A percentile compares a stretch with the other conserved stretches of the same genome.
These are phyloP conservation scores for Odontesthes bonariensis DNA, from an alignment of 2,113 vertebrate species.

Conservation along the genomic window DNA sequence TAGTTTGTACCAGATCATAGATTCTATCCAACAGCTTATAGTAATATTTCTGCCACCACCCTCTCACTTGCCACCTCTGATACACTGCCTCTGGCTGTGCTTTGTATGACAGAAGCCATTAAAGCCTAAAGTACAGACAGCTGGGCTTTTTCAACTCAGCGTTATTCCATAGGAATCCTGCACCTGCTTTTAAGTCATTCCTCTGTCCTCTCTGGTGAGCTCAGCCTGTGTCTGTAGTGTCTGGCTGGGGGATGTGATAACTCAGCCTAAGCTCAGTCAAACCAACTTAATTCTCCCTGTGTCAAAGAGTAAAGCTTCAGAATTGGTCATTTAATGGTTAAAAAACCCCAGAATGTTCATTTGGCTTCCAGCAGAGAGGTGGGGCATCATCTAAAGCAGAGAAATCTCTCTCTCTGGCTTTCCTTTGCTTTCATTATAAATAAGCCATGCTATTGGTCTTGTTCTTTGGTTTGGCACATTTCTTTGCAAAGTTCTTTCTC, in stretches of 20 bases:
- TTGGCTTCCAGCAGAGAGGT: conserved; percentile 69
- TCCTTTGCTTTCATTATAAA: conserved; percentile 61
- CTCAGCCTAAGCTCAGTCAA: conserved; percentile 71
- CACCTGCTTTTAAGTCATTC: conserved; percentile 75
- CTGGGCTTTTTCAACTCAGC: conserved; percentile 73
- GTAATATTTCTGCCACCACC: conserved; percentile 42
- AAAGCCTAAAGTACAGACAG: conserved; percentile 72
- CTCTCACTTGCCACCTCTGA: conserved; percentile 53
- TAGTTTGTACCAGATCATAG: conserved; percentile 34
- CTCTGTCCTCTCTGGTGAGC: conserved; percentile 61
- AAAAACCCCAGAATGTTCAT: conserved; percentile 61
- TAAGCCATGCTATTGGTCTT: conserved; percentile 50
- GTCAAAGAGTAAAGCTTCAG: conserved; percentile 67
- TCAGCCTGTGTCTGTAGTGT: conserved; percentile 65
- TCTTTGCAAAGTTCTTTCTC: conserved; percentile 53
- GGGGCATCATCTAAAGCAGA: conserved; percentile 57
- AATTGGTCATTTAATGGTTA: conserved; percentile 70
- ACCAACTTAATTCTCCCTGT: conserved; percentile 77
- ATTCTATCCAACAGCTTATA: conserved; percentile 50
- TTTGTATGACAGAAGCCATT: conserved; percentile 73
- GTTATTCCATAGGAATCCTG: conserved; percentile 69
- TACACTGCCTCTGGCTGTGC: conserved; percentile 69
- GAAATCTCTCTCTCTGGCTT: conserved; percentile 45
- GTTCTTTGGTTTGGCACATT: conserved; percentile 55
- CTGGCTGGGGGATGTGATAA: conserved; percentile 80